Conservation (phyloP, 2,113 vertebrate genomes). For the Epinephelus fuscoguttatus region DNA sequence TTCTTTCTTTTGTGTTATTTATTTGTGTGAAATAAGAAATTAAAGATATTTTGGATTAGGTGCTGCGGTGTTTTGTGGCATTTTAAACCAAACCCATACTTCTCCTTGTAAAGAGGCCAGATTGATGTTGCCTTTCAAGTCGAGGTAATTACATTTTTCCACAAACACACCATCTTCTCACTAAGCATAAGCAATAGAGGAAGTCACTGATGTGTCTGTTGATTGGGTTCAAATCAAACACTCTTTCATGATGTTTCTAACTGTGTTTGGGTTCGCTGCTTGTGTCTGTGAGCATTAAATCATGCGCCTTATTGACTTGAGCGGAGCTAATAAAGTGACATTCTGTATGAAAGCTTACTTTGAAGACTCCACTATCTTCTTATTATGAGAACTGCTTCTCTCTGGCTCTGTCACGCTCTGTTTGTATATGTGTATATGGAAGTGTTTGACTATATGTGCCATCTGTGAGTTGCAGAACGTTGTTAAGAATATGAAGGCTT, state of each 20-base stretch:
- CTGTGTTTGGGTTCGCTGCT: slow-evolving; percentile 23
- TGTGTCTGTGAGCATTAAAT: slow-evolving; percentile 18
- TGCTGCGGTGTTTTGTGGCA: slow-evolving; percentile 24
- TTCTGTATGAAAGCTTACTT: slow-evolving; percentile 39
- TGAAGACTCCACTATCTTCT: slow-evolving; percentile 32
- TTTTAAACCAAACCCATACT: slow-evolving; percentile 43
- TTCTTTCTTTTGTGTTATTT: neutral
- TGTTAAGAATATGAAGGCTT: neutral
- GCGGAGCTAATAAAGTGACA: slow-evolving; percentile 40
- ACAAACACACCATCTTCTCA: slow-evolving; percentile 35
- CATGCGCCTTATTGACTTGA: slow-evolving; percentile 30
- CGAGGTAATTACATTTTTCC: slow-evolving; percentile 62
- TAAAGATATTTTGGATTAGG: slow-evolving; percentile 5
- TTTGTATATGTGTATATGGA: neutral
- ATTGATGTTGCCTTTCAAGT: slow-evolving; percentile 66
- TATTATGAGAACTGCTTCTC: neutral
- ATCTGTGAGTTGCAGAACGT: slow-evolving; percentile 7
- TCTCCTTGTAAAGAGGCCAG: slow-evolving; percentile 46
- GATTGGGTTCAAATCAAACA: slow-evolving; percentile 58
- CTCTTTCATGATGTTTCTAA: slow-evolving; percentile 43
- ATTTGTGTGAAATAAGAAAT: slow-evolving; percentile 6
- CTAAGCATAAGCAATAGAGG: slow-evolving; percentile 35
- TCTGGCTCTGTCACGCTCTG: neutral
- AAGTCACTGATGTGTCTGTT: slow-evolving; percentile 59
- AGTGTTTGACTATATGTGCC: slow-evolving; percentile 1